Percentiles rank a stretch among this genome's conserved stretches.
Evolutionary conservation across 1,140 invertebrate genomes (phyloP).

Genomic region (Euura lappo): DNA sequence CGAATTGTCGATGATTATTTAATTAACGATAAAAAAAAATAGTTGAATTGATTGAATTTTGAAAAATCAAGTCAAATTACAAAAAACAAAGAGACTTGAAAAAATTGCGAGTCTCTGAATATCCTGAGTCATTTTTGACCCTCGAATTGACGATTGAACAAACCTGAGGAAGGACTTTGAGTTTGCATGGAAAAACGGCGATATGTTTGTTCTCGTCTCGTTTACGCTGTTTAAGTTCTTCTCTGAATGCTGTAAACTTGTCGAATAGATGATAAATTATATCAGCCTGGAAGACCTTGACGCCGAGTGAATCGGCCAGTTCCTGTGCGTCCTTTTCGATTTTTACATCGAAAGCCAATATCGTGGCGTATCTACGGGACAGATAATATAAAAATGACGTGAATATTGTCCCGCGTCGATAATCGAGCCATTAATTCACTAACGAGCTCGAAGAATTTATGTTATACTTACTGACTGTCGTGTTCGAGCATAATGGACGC

Average conservation of each 20-base stretch:
- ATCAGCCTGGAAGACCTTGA: constrained; percentile 98
- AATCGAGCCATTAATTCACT: too few species aligned
- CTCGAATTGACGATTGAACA: too few species aligned
- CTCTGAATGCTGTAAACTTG: constrained; percentile 93
- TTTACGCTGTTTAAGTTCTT: constrained; percentile 92
- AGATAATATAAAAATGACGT: too few species aligned
- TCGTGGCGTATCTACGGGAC: constrained; percentile 85
- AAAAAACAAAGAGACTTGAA: constrained; percentile 12
- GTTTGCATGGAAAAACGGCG: constrained; percentile 98
- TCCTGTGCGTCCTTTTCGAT: constrained; percentile 98
- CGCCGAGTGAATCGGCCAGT: constrained; percentile 90
- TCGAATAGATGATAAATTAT: constrained; percentile 99
- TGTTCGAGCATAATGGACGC: constrained; percentile 99
- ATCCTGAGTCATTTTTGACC: too few species aligned
- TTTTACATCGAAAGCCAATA: constrained; percentile 99
- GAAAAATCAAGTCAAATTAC: not conserved
- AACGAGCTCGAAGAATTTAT: too few species aligned
- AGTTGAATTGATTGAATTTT: too few species aligned
- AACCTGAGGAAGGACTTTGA: constrained; percentile 84
- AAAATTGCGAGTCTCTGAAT: constrained; percentile 19
- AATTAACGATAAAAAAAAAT: not conserved
- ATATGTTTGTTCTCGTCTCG: constrained; percentile 95
- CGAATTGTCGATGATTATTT: not conserved
- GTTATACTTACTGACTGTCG: constrained; percentile 86
- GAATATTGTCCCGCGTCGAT: too few species aligned